Conservation (phyloP, 2,113 vertebrate genomes). For the Sturnira hondurensis region DNA sequence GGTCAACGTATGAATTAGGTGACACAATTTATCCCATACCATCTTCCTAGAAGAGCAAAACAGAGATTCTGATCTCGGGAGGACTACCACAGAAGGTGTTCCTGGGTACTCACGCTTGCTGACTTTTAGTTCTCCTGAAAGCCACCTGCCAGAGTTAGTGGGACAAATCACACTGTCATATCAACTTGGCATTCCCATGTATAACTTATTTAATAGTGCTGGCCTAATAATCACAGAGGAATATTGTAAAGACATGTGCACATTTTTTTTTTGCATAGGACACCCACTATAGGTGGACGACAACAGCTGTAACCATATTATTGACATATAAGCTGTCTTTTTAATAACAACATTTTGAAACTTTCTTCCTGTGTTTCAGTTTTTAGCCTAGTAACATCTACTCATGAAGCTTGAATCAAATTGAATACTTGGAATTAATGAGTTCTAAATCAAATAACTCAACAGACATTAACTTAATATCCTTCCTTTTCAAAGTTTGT, state of each 20-base stretch:
- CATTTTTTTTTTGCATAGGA: not conserved
- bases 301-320: accelerated
- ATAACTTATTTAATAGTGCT: not conserved
- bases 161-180: accelerated
- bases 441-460: not conserved
- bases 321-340: not conserved
- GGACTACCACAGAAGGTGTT: not conserved
- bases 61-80: not conserved
- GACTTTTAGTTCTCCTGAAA: not conserved
- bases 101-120: accelerated
- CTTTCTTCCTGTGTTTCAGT: not conserved
- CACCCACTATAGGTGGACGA: accelerated
- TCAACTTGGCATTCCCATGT: accelerated
- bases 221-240: not conserved
- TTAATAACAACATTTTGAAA: not conserved
- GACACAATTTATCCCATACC: no score
- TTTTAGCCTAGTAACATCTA: not conserved
- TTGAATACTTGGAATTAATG: not conserved
- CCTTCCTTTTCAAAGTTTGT: not conserved
- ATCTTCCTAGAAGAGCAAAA: not conserved
- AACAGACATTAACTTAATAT: not conserved
- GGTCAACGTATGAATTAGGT: not conserved
- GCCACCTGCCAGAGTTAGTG: not conserved
- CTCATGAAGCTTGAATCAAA: not conserved
- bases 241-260: accelerated